Evolutionary conservation across 1,140 invertebrate species (phyloP), one percentile per base, ranked within the genome.

Genomic region (Geopemphigus sp.): DNA sequence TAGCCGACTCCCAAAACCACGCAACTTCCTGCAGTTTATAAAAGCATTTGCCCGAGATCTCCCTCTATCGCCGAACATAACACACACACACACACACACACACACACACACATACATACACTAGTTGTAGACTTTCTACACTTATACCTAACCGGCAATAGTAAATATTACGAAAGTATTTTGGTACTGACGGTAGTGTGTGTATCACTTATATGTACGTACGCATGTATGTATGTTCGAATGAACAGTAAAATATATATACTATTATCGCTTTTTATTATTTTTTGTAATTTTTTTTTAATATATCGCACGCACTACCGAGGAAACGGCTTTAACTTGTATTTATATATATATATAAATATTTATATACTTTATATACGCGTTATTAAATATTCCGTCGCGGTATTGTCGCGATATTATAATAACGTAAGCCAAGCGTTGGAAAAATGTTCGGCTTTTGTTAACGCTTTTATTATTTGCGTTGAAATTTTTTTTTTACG

Each of bases 41-140:
- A 66, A 66, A 66, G 63, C 63, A 39, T 22, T 66, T 66, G 63
- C 63, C 32, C 32, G 32, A 66, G 32, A 66, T 39, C 32, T 39
- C 32, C 29, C 63, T 32, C 5, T 26, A 19, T 17, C 6, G 32
- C 8, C 15, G 26, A 22, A 10, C 54, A 59, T 10, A 22, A 19
- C 26, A 63, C 59, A 61, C 14, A 29, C 24, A 29, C 24, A 24
- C 19, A 8, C 1, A 32, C 12, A 39, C n/a, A n/a, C n/a, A n/a
- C n/a, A n/a, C n/a, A n/a, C n/a, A n/a, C n/a, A n/a, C n/a, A n/a
- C n/a, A n/a, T n/a, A n/a, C n/a, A n/a, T n/a, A n/a, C n/a, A n/a
- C n/a, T n/a, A n/a, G n/a, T n/a, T n/a, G n/a, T n/a, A n/a, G n/a
- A n/a, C n/a, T n/a, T n/a, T n/a, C n/a, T n/a, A n/a, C n/a, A n/a